Percentiles rank a stretch among this genome's conserved stretches.
Conservation (phyloP, 2,113 vertebrate genomes). For the Pionites leucogaster region DNA sequence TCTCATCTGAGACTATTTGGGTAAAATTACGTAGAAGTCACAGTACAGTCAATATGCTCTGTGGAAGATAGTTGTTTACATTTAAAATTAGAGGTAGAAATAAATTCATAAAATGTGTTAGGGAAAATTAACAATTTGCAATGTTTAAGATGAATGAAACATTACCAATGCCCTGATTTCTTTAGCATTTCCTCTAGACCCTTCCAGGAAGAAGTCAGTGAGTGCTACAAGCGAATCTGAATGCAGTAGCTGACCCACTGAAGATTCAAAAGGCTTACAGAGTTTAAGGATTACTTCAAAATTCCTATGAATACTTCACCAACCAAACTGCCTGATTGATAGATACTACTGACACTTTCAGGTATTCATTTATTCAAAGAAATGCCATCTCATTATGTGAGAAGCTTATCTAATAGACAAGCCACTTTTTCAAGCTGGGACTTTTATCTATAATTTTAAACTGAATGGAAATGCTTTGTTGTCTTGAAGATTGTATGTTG, state of each 20-base stretch:
- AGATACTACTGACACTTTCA: background rate
- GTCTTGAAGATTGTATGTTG: background rate
- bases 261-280: background rate
- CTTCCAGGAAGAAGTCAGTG: background rate
- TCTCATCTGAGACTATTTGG: background rate
- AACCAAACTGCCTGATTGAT: background rate
- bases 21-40: background rate
- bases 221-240: background rate
- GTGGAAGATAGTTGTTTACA: background rate
- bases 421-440: background rate
- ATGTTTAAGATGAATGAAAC: background rate
- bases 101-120: background rate
- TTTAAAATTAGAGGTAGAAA: background rate
- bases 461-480: background rate
- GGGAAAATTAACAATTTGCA: background rate
- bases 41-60: background rate
- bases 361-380: conserved; percentile 4
- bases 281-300: background rate
- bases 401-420: background rate
- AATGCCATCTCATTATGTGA: background rate
- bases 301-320: background rate
- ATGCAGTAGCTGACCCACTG: background rate
- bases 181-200: background rate
- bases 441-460: background rate
- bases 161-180: background rate